Evolutionary conservation across 2,888 invertebrate species (phyloP).

Genomic region (Buathra laborator): DNA sequence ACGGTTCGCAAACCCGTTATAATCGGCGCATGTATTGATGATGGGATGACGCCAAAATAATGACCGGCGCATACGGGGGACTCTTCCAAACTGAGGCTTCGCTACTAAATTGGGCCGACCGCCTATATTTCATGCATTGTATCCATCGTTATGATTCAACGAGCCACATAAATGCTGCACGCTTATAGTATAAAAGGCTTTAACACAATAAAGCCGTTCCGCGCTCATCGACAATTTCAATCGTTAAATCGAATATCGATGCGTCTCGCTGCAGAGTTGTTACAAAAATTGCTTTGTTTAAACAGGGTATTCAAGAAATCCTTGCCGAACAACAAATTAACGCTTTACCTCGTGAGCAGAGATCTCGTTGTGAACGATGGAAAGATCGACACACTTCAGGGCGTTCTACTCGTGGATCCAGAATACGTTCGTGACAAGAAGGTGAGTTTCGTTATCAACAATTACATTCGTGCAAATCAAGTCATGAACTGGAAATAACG

Average conservation of each 20-base stretch:
- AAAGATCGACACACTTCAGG: slow-evolving; percentile 93
- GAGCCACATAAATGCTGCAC: neutral
- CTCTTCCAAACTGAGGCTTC: neutral
- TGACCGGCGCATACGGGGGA: neutral
- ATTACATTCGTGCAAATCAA: slow-evolving; percentile 15
- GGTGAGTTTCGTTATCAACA: slow-evolving; percentile 80
- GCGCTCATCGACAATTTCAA: neutral
- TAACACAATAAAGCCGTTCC: neutral
- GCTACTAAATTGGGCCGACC: neutral
- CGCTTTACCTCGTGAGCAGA: slow-evolving; percentile 92
- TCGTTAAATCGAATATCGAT: neutral
- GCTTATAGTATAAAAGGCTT: neutral
- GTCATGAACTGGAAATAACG: neutral
- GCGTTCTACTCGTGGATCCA: slow-evolving; percentile 96
- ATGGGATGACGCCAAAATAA: neutral
- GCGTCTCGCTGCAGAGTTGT: neutral
- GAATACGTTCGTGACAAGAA: slow-evolving; percentile 94
- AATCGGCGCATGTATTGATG: neutral
- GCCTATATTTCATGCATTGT: neutral
- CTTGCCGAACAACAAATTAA: slow-evolving; percentile 94
- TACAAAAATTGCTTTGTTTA: neutral
- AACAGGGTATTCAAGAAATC: slow-evolving; percentile 94
- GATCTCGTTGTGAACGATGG: slow-evolving; percentile 92
- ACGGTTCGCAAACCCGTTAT: slow-evolving; percentile 1
- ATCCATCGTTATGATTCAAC: neutral